Conservation (phyloP, 2,888 invertebrate genomes). For the Lycaena phlaeas region DNA sequence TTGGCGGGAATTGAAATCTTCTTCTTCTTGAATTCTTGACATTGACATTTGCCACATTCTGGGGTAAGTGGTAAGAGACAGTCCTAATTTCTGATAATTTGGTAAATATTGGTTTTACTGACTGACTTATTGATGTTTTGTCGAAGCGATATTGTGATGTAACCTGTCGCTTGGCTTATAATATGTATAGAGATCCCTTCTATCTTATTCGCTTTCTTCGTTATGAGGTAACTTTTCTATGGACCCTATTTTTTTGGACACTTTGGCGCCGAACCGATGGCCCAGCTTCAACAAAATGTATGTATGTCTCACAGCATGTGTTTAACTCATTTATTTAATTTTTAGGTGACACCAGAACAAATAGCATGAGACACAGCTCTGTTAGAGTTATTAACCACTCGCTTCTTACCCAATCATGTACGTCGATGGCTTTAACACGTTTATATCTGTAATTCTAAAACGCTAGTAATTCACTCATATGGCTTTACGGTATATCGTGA, state of each 20-base stretch:
- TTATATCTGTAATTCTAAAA: too few species aligned
- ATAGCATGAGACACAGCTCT: conserved; percentile 59
- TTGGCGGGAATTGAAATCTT: too few species aligned
- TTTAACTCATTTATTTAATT: conserved; percentile 34
- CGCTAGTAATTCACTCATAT: not conserved
- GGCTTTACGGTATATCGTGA: too few species aligned
- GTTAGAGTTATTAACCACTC: conserved; percentile 51
- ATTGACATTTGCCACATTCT: too few species aligned
- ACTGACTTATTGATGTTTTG: not conserved
- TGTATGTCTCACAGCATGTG: conserved; percentile 30
- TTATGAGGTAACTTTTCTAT: not conserved
- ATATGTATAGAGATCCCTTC: conserved; percentile 30
- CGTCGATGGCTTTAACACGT: conserved; percentile 25
- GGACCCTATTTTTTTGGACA: not conserved
- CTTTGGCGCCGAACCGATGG: not conserved
- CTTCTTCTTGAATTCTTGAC: too few species aligned
- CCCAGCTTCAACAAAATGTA: conserved; percentile 8
- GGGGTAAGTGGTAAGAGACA: conserved; percentile 5
- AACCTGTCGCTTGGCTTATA: conserved; percentile 48
- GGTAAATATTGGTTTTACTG: conserved; percentile 3
- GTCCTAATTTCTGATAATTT: not conserved
- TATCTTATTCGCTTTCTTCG: not conserved
- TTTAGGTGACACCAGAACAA: conserved; percentile 58
- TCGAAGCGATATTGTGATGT: conserved; percentile 8
- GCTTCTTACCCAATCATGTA: conserved; percentile 50